Conservation (phyloP, 2,888 invertebrate species). For the Drosophila suboccidentalis region DNA sequence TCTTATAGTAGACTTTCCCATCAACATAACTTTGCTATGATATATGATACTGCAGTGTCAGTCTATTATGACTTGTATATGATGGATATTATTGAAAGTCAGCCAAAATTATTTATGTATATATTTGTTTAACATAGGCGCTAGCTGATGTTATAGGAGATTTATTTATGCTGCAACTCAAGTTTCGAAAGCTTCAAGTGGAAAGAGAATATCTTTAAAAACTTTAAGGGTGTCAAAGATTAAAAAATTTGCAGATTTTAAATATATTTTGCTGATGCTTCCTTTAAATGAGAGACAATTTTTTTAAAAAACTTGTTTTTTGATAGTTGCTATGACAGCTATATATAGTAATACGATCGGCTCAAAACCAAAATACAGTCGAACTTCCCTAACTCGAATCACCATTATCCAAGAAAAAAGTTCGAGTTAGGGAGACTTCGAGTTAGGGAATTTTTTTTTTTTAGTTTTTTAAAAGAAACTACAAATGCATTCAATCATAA, state of each 20-base stretch:
- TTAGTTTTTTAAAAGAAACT: too few relatives aligned
- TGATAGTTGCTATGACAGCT: neutral
- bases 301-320: too few relatives aligned
- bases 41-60: slow-evolving; percentile 3
- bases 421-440: too few relatives aligned
- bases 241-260: neutral
- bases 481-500: too few relatives aligned
- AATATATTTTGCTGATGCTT: neutral
- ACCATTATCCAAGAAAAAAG: too few relatives aligned
- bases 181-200: neutral
- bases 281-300: too few relatives aligned
- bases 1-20: slow-evolving; percentile 2
- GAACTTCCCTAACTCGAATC: too few relatives aligned
- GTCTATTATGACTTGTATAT: slow-evolving; percentile 7
- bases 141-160: neutral
- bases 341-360: neutral
- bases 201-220: neutral
- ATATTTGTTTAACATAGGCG: neutral
- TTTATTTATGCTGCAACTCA: slow-evolving; percentile 2
- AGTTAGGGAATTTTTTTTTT: too few relatives aligned
- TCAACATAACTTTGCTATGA: neutral
- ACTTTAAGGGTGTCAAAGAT: neutral
- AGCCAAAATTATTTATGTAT: slow-evolving; percentile 9
- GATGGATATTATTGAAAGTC: slow-evolving; percentile 22
- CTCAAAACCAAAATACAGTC: neutral